Evolutionary conservation across 2,113 vertebrate species (phyloP).

Genomic region (Eolophus roseicapilla): DNA sequence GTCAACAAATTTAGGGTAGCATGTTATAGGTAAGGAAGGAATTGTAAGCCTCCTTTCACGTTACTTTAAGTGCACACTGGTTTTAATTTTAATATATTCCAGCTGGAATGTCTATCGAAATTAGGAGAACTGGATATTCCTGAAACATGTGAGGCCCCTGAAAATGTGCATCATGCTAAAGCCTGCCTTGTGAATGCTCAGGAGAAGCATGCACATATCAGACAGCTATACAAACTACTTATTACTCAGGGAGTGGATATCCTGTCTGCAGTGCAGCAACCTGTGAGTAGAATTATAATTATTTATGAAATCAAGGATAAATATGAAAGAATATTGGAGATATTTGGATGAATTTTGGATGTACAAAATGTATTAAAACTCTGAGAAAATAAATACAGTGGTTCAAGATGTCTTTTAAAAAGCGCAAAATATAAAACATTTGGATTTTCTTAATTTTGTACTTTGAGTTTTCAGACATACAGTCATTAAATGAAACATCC

Average conservation of each 20-base stretch:
- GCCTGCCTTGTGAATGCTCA: slow-evolving; percentile 65
- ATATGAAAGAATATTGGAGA: background rate
- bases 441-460: background rate
- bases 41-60: background rate
- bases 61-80: background rate
- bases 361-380: background rate
- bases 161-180: slow-evolving; percentile 44
- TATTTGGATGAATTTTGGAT: background rate
- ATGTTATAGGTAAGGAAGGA: background rate
- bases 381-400: background rate
- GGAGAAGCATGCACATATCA: slow-evolving; percentile 73
- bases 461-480: background rate
- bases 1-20: background rate
- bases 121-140: slow-evolving; percentile 72
- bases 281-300: slow-evolving; percentile 68
- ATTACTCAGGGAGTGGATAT: slow-evolving; percentile 77
- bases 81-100: background rate
- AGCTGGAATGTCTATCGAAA: slow-evolving; percentile 71
- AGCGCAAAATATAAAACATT: background rate
- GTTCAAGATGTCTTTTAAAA: background rate
- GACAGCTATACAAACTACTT: slow-evolving; percentile 73
- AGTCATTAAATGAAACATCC: background rate
- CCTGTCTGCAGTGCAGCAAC: slow-evolving; percentile 79
- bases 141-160: slow-evolving; percentile 28
- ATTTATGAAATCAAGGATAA: background rate